Base-by-base conservation (phyloP, 1,140 invertebrate species). In the Agrypnia vestita region DNA sequence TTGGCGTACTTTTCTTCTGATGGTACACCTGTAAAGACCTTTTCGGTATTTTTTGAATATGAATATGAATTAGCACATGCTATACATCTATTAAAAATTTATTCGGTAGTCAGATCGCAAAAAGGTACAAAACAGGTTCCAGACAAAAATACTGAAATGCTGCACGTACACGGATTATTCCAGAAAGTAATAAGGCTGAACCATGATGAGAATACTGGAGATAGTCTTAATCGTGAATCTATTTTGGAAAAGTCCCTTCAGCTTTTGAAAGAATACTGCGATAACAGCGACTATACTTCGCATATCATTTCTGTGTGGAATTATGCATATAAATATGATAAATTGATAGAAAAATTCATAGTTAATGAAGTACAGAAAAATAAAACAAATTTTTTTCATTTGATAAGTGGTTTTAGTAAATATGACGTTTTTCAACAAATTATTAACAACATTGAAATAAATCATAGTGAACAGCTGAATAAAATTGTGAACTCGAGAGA, bases 361-460 rank as follows among this genome's bases (percentile, higher is more conserved):
- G 25, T 25, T 3, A 25, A 62, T 62, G 25, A 25, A 1, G 9
- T 11, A 4, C 19, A 10, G 1, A 25, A 35, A 4, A 21, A 8
- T 11, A 62, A 35, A 62, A 62, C 59, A 0, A 62, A 62, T 62
- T 62, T 62, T 19, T 11, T 62, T 21, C 59, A 62, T 35, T 25
- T 62, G 3, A 62, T 62, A 25, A 13, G 19, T 25, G 21, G 25
- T 25, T 21, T 21, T 10, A 8, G 19, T 10, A 12, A 21, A 35
- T 62, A 25, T 12, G 21, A 25, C 21, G 59, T 35, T 3, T 25
- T 62, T 11, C 0, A 10, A 11, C 12, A 62, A 21, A 62, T 62
- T 0, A 62, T 62, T 21, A 62, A 62, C 0, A 15, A 21, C 3
- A 62, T 62, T 19, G 59, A 62, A 25, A 1, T 11, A 25, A 10